These are phyloP conservation scores for Lepus oiostolus DNA, from an alignment of 2,797 vertebrate genomes.

Conservation along the genomic window DNA sequence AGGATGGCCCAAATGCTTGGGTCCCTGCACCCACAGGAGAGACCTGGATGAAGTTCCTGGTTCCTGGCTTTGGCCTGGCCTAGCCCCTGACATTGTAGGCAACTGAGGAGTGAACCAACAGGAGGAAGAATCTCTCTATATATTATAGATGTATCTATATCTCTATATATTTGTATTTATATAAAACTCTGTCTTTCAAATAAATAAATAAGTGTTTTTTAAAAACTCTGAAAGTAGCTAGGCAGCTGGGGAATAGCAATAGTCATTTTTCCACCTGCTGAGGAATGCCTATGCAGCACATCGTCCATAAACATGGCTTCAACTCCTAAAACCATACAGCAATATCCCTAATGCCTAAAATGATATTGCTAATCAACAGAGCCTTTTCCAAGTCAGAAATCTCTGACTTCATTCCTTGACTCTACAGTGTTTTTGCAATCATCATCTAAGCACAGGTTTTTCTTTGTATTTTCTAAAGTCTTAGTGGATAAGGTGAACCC, in stretches of 20 bases:
- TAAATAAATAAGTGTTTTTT: background rate
- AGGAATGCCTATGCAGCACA: background rate
- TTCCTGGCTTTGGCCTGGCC: too few species aligned
- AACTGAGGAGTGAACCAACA: too few species aligned
- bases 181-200: too few species aligned
- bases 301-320: background rate
- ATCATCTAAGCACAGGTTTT: background rate
- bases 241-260: background rate
- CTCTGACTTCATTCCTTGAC: background rate
- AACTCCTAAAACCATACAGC: background rate
- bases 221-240: background rate
- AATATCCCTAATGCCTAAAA: background rate
- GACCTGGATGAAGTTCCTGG: too few species aligned
- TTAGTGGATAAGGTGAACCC: background rate
- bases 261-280: background rate
- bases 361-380: background rate
- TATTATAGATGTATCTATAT: too few species aligned
- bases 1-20: too few species aligned
- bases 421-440: background rate
- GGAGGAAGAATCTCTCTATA: too few species aligned
- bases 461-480: background rate
- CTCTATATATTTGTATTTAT: too few species aligned
- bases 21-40: too few species aligned
- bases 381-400: background rate
- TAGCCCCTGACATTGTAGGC: too few species aligned